Evolutionary conservation across 2,113 vertebrate genomes (phyloP).

Genomic region (Anseranas semipalmata): DNA sequence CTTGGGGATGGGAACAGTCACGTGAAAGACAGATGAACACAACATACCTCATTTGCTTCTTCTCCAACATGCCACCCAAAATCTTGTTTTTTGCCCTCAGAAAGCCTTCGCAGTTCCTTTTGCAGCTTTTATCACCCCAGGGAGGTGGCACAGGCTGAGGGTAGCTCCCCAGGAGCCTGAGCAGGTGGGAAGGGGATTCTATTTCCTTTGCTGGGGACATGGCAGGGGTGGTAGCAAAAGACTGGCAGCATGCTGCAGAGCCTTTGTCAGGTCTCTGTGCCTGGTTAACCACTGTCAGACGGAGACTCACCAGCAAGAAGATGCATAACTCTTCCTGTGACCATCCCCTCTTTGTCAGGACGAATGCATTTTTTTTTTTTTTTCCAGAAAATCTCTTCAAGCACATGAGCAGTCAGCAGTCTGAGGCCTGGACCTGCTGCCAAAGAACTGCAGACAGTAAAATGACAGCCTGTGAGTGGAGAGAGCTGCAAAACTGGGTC

Average conservation of each 20-base stretch:
- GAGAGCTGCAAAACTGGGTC: neutral
- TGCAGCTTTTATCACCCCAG: neutral
- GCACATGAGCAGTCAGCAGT: neutral
- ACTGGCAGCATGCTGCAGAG: neutral
- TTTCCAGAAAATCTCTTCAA: neutral
- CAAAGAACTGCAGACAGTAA: neutral
- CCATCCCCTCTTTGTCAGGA: neutral
- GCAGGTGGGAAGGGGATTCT: neutral
- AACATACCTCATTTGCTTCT: neutral
- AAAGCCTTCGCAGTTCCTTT: neutral
- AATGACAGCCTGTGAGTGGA: neutral
- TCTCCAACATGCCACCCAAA: neutral
- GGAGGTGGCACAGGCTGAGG: neutral
- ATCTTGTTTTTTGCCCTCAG: neutral
- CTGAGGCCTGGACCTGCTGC: neutral
- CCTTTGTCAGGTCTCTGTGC: neutral
- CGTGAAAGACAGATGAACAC: neutral
- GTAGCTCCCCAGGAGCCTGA: rapidly evolving
- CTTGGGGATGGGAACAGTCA: neutral
- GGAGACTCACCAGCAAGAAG: neutral
- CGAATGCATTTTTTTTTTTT: neutral
- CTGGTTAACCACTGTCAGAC: neutral
- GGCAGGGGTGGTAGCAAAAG: neutral
- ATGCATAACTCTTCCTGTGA: neutral
- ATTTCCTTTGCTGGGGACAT: neutral